phyloP scores from a whole-genome alignment of 2,888 invertebrate species.

The Drosophila silvestris region DNA sequence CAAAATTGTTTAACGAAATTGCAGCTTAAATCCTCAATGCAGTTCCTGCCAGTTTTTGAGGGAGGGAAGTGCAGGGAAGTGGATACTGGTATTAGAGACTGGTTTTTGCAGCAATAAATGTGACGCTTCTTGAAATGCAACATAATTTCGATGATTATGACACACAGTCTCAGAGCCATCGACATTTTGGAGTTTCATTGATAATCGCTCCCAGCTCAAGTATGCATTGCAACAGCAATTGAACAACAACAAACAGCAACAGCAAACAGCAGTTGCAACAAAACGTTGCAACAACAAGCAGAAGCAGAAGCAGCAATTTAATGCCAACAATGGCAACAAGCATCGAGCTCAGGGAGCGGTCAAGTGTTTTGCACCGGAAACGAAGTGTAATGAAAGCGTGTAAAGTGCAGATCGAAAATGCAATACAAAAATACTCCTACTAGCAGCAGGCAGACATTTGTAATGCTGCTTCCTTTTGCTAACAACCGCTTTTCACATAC shows the following conservation, averaged over 20 bases:
- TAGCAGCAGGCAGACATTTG: slow-evolving; percentile 53
- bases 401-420: slow-evolving; percentile 80
- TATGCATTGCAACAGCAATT: slow-evolving; percentile 51
- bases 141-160: slow-evolving; percentile 68
- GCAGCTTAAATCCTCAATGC: slow-evolving; percentile 81
- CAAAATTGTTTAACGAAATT: slow-evolving; percentile 80
- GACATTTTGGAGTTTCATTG: slow-evolving; percentile 43
- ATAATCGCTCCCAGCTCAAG: slow-evolving; percentile 70
- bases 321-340: slow-evolving; percentile 68
- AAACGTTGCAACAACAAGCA: neutral
- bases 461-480: slow-evolving; percentile 44
- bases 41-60: slow-evolving; percentile 44
- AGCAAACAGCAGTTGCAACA: slow-evolving; percentile 1
- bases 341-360: slow-evolving; percentile 38
- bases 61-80: slow-evolving; percentile 5
- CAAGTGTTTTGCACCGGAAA: slow-evolving; percentile 70
- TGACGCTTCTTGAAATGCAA: slow-evolving; percentile 42
- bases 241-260: slow-evolving; percentile 32
- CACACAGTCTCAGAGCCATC: slow-evolving; percentile 41
- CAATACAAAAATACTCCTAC: slow-evolving; percentile 64
- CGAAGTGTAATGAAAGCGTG: slow-evolving; percentile 80
- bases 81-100: slow-evolving; percentile 28
- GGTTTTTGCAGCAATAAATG: slow-evolving; percentile 26
- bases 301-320: slow-evolving; percentile 44
- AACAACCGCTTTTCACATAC: neutral